A percentile compares a stretch with the other conserved stretches of the same genome.
phyloP scores from a whole-genome alignment of 2,113 vertebrate species.

The Gymnobelideus leadbeateri region DNA sequence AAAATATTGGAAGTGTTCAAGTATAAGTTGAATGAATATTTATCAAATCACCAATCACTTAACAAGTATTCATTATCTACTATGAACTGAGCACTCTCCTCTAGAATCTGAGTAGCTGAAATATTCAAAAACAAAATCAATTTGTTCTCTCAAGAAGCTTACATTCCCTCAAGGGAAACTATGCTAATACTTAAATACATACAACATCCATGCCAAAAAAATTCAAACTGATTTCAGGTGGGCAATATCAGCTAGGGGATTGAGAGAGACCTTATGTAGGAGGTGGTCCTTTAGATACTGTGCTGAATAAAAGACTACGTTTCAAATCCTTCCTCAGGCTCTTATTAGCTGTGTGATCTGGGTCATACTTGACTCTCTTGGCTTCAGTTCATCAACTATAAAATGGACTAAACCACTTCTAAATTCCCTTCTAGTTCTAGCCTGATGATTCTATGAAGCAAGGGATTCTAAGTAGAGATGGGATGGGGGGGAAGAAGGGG shows the following conservation, averaged over 20 bases:
- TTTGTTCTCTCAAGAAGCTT: neutral
- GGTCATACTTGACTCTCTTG: neutral
- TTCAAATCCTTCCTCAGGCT: neutral
- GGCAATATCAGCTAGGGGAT: neutral
- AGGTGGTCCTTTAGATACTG: neutral
- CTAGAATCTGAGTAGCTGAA: neutral
- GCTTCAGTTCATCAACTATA: neutral
- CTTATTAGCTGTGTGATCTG: neutral
- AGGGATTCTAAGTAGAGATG: neutral
- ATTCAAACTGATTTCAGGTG: neutral
- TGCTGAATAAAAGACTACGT: neutral
- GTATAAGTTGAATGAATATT: neutral
- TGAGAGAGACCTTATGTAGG: neutral
- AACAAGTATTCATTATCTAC: neutral
- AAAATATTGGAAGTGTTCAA: neutral
- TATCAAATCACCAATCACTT: neutral
- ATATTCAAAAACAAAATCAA: neutral
- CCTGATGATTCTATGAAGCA: neutral
- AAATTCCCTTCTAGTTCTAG: neutral
- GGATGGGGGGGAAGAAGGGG: no score
- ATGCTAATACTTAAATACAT: neutral
- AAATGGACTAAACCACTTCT: neutral
- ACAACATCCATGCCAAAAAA: neutral
- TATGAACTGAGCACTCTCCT: neutral
- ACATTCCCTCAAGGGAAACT: neutral